A percentile compares a stretch with the other conserved stretches of the same genome.
phyloP scores from a whole-genome alignment of 64 coral and sea anemone genomes.

The Trachythela sp. region DNA sequence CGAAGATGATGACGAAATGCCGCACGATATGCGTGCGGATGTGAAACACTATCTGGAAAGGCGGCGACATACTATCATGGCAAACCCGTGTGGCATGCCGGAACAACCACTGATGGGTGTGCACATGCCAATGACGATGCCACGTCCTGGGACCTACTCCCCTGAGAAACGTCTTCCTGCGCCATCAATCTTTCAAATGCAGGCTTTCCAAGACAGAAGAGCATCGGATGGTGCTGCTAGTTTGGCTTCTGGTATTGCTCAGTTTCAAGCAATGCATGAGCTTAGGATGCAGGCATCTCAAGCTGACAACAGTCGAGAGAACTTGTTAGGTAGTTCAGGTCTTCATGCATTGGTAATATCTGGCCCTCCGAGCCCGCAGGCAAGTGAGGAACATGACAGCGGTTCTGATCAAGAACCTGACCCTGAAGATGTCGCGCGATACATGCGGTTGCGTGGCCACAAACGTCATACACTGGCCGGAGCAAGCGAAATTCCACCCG shows the following conservation, averaged over 20 bases:
- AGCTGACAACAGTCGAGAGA: background rate
- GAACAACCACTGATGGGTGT: background rate
- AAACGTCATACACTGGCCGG: conserved; percentile 86
- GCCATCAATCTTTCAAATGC: conserved; percentile 62
- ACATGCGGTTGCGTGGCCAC: conserved; percentile 69
- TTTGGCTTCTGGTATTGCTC: conserved; percentile 81
- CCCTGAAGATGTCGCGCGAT: conserved; percentile 81
- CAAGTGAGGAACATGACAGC: conserved; percentile 87
- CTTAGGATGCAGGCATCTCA: conserved; percentile 26
- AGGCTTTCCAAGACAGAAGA: conserved; percentile 72
- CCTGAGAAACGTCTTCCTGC: background rate
- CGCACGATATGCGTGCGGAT: conserved; percentile 68
- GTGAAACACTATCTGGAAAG: conserved; percentile 73
- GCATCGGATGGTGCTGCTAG: conserved; percentile 92
- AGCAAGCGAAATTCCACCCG: conserved; percentile 79
- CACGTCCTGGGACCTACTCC: background rate
- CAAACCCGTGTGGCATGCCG: conserved; percentile 47
- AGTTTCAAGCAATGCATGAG: conserved; percentile 79
- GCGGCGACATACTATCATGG: conserved; percentile 82
- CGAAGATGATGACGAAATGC: conserved; percentile 86
- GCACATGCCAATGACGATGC: background rate
- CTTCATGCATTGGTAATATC: conserved; percentile 38
- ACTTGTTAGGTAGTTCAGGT: background rate
- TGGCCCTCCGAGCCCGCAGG: conserved; percentile 75
- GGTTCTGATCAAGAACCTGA: conserved; percentile 98